These are phyloP conservation scores for Steinernema khuongi DNA, from an alignment of 1,140 invertebrate species.

Conservation along the genomic window DNA sequence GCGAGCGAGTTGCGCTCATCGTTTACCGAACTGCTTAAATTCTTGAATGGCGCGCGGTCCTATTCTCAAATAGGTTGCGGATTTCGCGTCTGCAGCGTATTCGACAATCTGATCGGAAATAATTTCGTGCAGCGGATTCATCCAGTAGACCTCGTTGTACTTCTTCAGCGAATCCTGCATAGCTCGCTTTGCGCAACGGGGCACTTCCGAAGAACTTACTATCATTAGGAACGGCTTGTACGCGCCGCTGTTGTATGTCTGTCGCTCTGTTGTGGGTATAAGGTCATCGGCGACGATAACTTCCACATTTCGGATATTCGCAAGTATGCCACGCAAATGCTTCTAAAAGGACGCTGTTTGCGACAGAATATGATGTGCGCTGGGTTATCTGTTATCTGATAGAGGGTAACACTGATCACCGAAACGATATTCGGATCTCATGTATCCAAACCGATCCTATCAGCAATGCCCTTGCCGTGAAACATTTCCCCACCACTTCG, in stretches of 20 bases:
- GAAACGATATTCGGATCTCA: constrained; percentile 4
- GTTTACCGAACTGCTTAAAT: not conserved
- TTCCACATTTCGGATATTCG: not conserved
- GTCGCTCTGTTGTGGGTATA: not conserved
- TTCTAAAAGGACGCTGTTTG: not conserved
- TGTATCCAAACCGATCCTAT: not conserved
- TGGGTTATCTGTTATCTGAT: constrained; percentile 12
- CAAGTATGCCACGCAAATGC: not conserved
- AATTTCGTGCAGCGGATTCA: not conserved
- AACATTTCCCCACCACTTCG: not conserved
- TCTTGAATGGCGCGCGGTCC: not conserved
- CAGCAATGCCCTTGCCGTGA: not conserved
- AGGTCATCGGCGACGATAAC: not conserved
- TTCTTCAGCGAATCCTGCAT: not conserved
- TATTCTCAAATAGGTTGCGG: not conserved
- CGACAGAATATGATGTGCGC: constrained; percentile 10
- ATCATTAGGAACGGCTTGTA: not conserved
- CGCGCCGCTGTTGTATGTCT: not conserved
- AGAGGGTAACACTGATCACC: not conserved
- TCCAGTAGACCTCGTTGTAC: not conserved
- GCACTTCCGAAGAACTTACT: not conserved
- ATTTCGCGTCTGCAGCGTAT: not conserved
- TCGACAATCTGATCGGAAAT: not conserved
- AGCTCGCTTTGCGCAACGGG: not conserved
- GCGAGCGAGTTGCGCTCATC: not conserved